Base-by-base conservation (phyloP, 2,888 invertebrate genomes). In the Argyra leucocephala region DNA sequence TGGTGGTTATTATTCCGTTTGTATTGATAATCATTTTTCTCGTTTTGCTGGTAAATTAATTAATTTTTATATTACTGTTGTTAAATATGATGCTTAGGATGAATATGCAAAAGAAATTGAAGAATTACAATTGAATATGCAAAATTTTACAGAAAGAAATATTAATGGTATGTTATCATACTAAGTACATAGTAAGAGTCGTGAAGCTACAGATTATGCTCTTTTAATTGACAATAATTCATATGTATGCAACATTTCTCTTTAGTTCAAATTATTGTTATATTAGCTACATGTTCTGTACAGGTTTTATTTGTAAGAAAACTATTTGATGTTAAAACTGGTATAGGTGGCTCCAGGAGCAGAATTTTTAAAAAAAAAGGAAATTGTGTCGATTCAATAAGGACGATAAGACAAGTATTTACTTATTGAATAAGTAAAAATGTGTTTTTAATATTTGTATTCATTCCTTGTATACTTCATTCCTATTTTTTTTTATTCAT, bases 31-130 rank as follows among this genome's bases (percentile, higher is more conserved):
- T 81, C 93, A 94, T 76, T 93, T 94, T 76, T 93, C 94, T 1
- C 84, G 91, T 74, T 95, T 93, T 81, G 92, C 93, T 21, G 88
- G 89, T 9, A 95, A 95, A 81, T 81, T 95, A 69, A 90, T 95
- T 37, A 94, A 93, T 77, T 82, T 95, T 68, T 95, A 95, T 74
- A 85, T 95, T 66, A 93, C 94, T 0, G 93, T 95, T 5, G 93
- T 94, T 65, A 86, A 93, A 74, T 93, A 93, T 73, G 94, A 95
- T 74, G 88, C 92, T 78, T 96, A 96, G 96, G 92, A 94, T 73
- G 86, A 90, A 74, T 95, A 91, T 73, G 87, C 93, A 0, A 88
- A 92, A 76, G 96, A 96, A 80, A 84, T 96, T 23, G 91, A 94
- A 75, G 90, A 90, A 61, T 78, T 94, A 67, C 90, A 94, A 75